These are phyloP conservation scores for Rhyacophila evoluta DNA, from an alignment of 2,888 invertebrate genomes.

Conservation along the genomic window DNA sequence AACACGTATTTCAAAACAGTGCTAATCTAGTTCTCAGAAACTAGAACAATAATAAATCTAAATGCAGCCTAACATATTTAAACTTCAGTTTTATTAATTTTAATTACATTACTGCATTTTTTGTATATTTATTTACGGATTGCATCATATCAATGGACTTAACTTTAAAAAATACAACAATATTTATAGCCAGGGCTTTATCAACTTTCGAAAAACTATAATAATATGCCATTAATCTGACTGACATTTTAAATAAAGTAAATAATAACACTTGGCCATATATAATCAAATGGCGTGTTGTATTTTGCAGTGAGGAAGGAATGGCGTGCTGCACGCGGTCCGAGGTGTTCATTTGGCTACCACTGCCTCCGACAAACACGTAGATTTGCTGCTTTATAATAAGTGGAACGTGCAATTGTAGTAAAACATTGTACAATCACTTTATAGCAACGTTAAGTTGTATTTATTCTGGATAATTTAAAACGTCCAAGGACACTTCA, in stretches of 20 bases:
- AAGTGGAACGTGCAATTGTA: background rate
- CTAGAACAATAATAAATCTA: too few relatives aligned
- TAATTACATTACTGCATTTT: too few relatives aligned
- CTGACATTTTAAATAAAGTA: slow-evolving; percentile 15
- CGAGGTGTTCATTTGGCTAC: background rate
- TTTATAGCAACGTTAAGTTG: background rate
- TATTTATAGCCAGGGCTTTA: background rate
- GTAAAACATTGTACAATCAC: background rate
- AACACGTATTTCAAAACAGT: too few relatives aligned
- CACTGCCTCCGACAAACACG: slow-evolving; percentile 13
- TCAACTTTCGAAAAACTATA: background rate
- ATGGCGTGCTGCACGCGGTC: slow-evolving; percentile 6
- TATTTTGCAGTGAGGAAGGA: background rate
- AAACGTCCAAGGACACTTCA: too few relatives aligned
- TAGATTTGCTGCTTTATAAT: background rate
- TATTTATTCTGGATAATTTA: too few relatives aligned
- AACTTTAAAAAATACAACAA: background rate
- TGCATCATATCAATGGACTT: background rate
- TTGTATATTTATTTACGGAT: too few relatives aligned
- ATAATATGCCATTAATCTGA: background rate
- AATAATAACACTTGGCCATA: background rate
- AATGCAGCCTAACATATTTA: too few relatives aligned
- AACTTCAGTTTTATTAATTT: too few relatives aligned
- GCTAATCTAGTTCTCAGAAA: too few relatives aligned
- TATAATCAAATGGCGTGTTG: slow-evolving; percentile 4